A percentile compares a stretch with the other conserved stretches of the same genome.
phyloP scores from a whole-genome alignment of 2,113 vertebrate genomes.

The Xiphorhynchus elegans region DNA sequence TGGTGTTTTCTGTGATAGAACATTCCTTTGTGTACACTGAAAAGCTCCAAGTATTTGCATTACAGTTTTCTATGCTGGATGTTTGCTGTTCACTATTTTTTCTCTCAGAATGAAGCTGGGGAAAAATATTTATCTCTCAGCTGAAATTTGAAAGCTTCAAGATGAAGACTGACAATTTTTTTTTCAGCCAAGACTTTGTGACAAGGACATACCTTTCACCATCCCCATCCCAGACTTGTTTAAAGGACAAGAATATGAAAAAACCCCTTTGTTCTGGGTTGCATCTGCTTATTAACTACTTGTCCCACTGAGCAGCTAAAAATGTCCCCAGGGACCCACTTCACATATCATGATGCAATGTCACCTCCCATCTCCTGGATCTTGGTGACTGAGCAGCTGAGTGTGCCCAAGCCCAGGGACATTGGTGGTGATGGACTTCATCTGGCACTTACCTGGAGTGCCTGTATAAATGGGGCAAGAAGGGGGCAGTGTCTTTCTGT shows the following conservation, averaged over 20 bases:
- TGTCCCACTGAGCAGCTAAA: background rate
- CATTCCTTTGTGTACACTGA: background rate
- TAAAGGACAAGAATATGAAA: background rate
- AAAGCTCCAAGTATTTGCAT: background rate
- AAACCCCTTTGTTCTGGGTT: rapidly evolving
- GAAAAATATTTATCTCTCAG: background rate
- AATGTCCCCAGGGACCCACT: background rate
- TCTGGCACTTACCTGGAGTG: background rate
- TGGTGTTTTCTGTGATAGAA: background rate
- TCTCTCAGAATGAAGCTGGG: background rate
- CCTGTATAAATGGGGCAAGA: background rate
- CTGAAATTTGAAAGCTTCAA: background rate
- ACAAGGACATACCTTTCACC: background rate
- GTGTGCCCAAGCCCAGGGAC: background rate
- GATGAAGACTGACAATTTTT: background rate
- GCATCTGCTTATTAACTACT: background rate
- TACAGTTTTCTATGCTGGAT: background rate
- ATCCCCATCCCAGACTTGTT: background rate
- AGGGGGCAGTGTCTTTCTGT: background rate
- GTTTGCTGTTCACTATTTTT: background rate
- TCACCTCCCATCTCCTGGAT: background rate
- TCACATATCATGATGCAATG: background rate
- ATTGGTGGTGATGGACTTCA: background rate
- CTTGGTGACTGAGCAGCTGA: background rate
- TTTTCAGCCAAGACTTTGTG: background rate